Base-by-base conservation (phyloP, 2,797 vertebrate species). In the Poecilia picta region DNA sequence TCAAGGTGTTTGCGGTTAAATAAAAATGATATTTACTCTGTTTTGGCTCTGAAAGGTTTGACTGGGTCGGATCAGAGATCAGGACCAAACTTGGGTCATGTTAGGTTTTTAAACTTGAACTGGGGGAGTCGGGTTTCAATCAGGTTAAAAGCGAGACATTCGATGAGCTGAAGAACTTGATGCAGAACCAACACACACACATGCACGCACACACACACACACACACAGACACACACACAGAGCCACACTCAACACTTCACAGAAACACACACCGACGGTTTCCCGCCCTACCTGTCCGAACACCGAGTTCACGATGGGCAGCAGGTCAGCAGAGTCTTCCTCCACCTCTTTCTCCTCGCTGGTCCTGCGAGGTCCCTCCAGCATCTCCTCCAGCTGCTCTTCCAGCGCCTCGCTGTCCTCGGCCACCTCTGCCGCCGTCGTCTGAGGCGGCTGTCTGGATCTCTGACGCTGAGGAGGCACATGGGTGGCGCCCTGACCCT, bases 281-380 rank as follows among this genome's bases (percentile, higher is more conserved):
- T 59, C 20, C 62, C 49, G 66, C 74, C 95, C 83, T 95, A 96
- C 96, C 92, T 95, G 95, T 85, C 96, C 96, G 57, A 94, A 96
- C 88, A 95, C 90, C 5, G 95, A 94, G 75, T 94, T 91, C 55
- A 96, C 94, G 2, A 96, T 94, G 51, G 95, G 92, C 72, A 89
- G 75, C 82, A 96, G 92, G 80, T 96, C 90, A 0, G 80, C 78
- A 0, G 91, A 77, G 72, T 93, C 90, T 23, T 7, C 85, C 78
- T 89, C 86, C 45, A 66, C 62, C 74, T 87, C 89, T 28, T 46
- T 76, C 78, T 90, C 89, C 45, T 0, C 76, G 13, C 86, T 83
- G 55, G 74, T 75, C 81, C 85, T 88, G 55, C 83, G 87, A 0
- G 74, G 62, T 64, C 91, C 93, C 83, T 92, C 92, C 89, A 93